These are phyloP conservation scores for Encarsia formosa DNA, from an alignment of 2,888 invertebrate genomes.

Conservation along the genomic window DNA sequence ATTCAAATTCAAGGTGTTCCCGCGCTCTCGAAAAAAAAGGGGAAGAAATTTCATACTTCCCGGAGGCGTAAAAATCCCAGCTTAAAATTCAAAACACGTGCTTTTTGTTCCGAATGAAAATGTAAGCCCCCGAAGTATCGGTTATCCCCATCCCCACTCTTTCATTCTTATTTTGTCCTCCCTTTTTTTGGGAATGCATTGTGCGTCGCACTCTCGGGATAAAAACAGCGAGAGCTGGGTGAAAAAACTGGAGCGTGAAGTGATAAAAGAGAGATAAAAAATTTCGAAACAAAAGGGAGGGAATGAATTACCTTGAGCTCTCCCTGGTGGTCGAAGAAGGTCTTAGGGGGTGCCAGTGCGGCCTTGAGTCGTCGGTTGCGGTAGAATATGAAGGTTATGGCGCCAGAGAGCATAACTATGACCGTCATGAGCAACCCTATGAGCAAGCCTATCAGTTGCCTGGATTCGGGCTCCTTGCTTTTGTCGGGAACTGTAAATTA, in stretches of 20 bases:
- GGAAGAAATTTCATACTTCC: too few relatives aligned
- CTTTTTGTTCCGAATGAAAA: too few relatives aligned
- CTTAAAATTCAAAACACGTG: too few relatives aligned
- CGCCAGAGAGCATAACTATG: conserved; percentile 65
- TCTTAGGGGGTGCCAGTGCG: conserved; percentile 42
- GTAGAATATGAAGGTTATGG: conserved; percentile 68
- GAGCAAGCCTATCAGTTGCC: conserved; percentile 63
- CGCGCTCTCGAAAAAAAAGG: too few relatives aligned
- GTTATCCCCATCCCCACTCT: too few relatives aligned
- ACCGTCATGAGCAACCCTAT: conserved; percentile 70
- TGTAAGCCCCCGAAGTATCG: too few relatives aligned
- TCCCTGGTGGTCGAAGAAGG: conserved; percentile 44
- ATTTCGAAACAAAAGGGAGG: too few relatives aligned
- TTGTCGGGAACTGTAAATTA: conserved; percentile 52
- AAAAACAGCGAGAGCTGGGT: neutral
- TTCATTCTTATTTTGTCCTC: neutral
- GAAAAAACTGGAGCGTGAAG: neutral
- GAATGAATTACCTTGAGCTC: conserved; percentile 47
- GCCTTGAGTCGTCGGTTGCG: conserved; percentile 59
- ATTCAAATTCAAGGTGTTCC: too few relatives aligned
- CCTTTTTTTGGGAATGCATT: neutral
- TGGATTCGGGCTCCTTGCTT: conserved; percentile 56
- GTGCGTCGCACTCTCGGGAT: neutral
- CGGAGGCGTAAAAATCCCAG: too few relatives aligned
- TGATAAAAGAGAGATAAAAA: too few relatives aligned